phyloP scores from a whole-genome alignment of 2,888 invertebrate genomes.

The Patella ulyssiponensis region DNA sequence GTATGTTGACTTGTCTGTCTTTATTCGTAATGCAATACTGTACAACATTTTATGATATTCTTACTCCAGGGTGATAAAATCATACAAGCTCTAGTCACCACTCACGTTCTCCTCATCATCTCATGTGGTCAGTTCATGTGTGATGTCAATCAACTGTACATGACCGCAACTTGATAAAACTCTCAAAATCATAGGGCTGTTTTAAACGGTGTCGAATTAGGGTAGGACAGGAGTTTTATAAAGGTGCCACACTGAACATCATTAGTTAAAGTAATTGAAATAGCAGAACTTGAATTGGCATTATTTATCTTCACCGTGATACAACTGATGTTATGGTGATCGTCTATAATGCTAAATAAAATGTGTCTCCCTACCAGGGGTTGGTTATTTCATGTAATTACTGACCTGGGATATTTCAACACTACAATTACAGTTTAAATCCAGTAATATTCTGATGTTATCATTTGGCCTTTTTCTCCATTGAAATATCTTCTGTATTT shows the following conservation, averaged over 20 bases:
- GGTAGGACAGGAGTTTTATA: too few species aligned
- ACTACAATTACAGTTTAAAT: neutral
- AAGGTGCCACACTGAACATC: too few species aligned
- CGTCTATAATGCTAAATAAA: conserved; percentile 12
- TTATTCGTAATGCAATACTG: too few species aligned
- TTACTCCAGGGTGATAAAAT: too few species aligned
- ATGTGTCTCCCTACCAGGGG: neutral
- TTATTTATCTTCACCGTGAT: conserved; percentile 20
- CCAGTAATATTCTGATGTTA: neutral
- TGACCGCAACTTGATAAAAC: too few species aligned
- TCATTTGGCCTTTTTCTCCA: neutral
- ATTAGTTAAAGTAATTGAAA: too few species aligned
- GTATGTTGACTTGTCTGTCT: conserved; percentile 72
- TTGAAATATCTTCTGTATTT: conserved; percentile 21
- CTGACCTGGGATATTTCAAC: neutral
- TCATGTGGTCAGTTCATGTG: too few species aligned
- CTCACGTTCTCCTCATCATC: neutral
- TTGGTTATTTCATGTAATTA: neutral
- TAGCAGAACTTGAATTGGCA: neutral
- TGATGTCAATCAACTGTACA: too few species aligned
- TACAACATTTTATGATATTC: too few species aligned
- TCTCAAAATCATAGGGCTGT: too few species aligned
- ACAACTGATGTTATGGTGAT: neutral
- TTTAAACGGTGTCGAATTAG: too few species aligned
- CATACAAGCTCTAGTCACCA: too few species aligned